Base-by-base conservation (phyloP, 2,888 invertebrate genomes). In the Pristionchus maxplancki region DNA sequence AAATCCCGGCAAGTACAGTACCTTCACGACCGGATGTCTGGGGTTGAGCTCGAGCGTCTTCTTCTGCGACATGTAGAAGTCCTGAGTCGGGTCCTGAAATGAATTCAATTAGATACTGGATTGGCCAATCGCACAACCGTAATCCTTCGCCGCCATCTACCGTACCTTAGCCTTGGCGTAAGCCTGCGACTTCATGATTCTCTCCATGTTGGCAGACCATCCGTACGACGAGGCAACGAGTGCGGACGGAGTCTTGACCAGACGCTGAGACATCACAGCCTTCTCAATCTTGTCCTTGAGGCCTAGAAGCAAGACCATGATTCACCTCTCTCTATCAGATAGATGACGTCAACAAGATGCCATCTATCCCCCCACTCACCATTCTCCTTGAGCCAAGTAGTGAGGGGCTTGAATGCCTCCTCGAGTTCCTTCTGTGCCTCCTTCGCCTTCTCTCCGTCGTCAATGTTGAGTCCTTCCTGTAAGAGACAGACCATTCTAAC, bases 171-270 rank as follows among this genome's bases (percentile, higher is more conserved):
- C 95, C 95, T 99, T 99, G 95, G 98, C 98, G 95, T 99, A 98
- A 28, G 99, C 98, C 95, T 99, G 99, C 13, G 95, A 95, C 90
- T 95, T 95, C 90, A 98, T 98, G 91, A 99, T 96, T 85, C 99
- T 96, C 96, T 99, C 99, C 99, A 99, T 99, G 95, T 99, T 99
- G 94, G 98, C 99, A 93, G 98, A 98, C 98, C 98, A 99, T 92
- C 98, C 98, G 95, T 98, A 99, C 96, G 97, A 97, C 89, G 97
- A 97, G 91, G 99, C 99, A 83, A 98, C 98, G 87, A 99, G 96
- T 87, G 98, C 99, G 95, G 98, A 98, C 0, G 99, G 99, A 13
- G 98, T 98, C 94, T 97, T 97, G 89, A 97, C 96, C 89, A 99
- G 96, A 89, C 98, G 96, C 93, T 98, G 97, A 4, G 98, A 98